Evolutionary conservation across 2,888 invertebrate species (phyloP).

Genomic region (Salticus scenicus): DNA sequence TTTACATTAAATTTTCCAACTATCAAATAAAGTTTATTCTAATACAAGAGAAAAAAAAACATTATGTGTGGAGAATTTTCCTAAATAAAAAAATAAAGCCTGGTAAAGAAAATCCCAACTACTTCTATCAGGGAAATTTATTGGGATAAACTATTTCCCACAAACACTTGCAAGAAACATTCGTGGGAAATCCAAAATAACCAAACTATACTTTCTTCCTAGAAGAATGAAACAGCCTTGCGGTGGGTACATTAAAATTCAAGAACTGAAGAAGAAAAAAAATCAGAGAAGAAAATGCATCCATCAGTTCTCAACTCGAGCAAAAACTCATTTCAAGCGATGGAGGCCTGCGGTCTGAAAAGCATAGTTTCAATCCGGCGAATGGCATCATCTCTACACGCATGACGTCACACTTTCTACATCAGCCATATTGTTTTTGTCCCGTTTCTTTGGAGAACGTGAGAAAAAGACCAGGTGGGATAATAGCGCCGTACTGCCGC

Average conservation of each 20-base stretch:
- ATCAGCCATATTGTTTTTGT: slow-evolving; percentile 53
- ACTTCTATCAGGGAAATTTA: not conserved
- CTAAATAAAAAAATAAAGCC: too few species aligned
- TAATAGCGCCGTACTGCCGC: slow-evolving; percentile 56
- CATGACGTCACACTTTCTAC: slow-evolving; percentile 56
- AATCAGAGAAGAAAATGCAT: slow-evolving; percentile 37
- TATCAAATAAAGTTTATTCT: too few species aligned
- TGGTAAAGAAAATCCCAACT: too few species aligned
- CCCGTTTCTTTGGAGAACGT: slow-evolving; percentile 48
- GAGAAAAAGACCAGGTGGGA: slow-evolving; percentile 65
- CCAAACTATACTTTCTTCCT: not conserved
- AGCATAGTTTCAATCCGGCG: slow-evolving; percentile 37
- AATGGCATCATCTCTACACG: slow-evolving; percentile 66
- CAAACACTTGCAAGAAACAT: not conserved
- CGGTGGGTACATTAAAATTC: slow-evolving; percentile 57
- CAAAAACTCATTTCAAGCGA: slow-evolving; percentile 60
- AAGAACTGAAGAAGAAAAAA: slow-evolving; percentile 25
- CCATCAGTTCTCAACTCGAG: slow-evolving; percentile 58
- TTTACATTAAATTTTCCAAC: too few species aligned
- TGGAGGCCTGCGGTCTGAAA: slow-evolving; percentile 33
- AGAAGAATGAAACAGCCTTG: not conserved
- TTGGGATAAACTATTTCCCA: not conserved
- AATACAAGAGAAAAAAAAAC: too few species aligned
- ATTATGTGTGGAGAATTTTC: too few species aligned
- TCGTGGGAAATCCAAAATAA: not conserved